Conservation (phyloP, 1,140 invertebrate genomes). For the Drosophila murphyi region DNA sequence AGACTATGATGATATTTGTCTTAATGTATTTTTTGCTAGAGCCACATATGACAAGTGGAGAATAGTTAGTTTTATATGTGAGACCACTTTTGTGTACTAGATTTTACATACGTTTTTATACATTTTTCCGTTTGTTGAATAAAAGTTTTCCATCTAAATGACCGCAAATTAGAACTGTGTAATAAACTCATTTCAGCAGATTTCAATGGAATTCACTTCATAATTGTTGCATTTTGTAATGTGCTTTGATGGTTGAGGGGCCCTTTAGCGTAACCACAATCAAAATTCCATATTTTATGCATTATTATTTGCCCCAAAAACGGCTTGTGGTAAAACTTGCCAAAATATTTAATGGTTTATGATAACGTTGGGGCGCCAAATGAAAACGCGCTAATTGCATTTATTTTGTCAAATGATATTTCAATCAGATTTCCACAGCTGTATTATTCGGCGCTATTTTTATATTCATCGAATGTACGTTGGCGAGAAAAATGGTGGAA, state of each 20-base stretch:
- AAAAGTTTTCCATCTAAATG: constrained; percentile 24
- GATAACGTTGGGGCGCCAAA: background rate
- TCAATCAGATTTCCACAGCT: background rate
- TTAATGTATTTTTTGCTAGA: no score
- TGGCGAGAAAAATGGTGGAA: no score
- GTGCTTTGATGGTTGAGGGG: background rate
- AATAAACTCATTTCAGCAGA: constrained; percentile 46
- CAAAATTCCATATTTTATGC: constrained; percentile 12
- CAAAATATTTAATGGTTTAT: constrained; percentile 24
- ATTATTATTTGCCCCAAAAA: constrained; percentile 9
- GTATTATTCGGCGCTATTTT: background rate
- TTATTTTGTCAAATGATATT: background rate
- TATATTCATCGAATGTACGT: background rate
- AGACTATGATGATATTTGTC: no score
- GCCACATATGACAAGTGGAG: no score
- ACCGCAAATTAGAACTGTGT: constrained; percentile 55
- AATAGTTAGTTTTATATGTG: no score
- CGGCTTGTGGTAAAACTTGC: constrained; percentile 5
- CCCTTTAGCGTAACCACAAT: constrained; percentile 17
- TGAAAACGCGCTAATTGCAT: background rate
- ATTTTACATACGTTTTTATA: no score
- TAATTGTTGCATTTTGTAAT: background rate
- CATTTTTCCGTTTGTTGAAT: no score
- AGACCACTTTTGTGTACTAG: no score
- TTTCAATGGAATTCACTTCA: constrained; percentile 19